Conservation (phyloP, 2,888 invertebrate species). For the Melikaiella ostensackeni region DNA sequence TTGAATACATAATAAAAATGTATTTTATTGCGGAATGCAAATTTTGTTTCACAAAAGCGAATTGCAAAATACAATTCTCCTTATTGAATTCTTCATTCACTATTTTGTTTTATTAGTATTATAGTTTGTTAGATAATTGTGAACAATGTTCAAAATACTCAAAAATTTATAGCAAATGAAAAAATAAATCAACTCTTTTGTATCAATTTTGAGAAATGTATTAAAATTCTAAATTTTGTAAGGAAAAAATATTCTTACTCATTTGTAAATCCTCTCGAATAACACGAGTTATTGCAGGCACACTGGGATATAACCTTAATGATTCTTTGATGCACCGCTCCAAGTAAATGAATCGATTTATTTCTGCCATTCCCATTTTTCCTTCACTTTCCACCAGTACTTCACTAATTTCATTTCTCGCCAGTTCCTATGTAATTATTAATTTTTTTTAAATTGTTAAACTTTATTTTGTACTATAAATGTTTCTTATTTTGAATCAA, state of each 20-base stretch:
- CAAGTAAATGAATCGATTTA: constrained; percentile 83
- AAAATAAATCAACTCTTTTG: too few species aligned
- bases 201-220: too few species aligned
- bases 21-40: too few species aligned
- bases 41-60: too few species aligned
- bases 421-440: constrained; percentile 49
- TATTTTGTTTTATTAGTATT: too few species aligned
- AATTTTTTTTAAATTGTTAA: not conserved
- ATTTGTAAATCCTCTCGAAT: constrained; percentile 79
- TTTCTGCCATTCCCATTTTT: constrained; percentile 79
- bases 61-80: too few species aligned
- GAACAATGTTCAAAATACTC: not conserved
- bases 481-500: not conserved
- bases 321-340: constrained; percentile 86
- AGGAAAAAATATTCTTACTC: constrained; percentile 50
- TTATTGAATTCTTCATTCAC: too few species aligned
- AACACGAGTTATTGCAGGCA: constrained; percentile 82
- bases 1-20: too few species aligned
- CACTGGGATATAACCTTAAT: constrained; percentile 83
- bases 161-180: not conserved
- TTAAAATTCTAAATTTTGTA: not conserved
- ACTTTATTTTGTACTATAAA: not conserved
- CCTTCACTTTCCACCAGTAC: constrained; percentile 78
- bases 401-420: constrained; percentile 66
- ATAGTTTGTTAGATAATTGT: too few species aligned